Percentiles rank a stretch among this genome's conserved stretches.
Evolutionary conservation across 1,140 invertebrate genomes (phyloP).

Genomic region (Cephus cinctus): DNA sequence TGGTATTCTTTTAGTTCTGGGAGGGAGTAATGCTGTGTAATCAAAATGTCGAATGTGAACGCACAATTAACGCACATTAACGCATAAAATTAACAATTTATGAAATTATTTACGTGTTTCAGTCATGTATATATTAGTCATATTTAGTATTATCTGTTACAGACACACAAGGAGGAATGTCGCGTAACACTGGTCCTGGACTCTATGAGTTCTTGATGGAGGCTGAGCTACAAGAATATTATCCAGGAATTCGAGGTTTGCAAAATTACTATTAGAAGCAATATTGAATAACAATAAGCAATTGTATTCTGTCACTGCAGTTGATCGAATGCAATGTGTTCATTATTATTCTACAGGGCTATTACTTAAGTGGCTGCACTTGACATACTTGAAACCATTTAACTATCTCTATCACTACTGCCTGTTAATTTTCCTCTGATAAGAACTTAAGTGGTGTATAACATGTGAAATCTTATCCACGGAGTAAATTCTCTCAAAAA

Average conservation of each 20-base stretch:
- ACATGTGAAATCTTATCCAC: no score
- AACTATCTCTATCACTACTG: no score
- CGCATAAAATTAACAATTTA: neutral
- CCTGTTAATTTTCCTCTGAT: no score
- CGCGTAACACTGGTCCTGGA: conserved; percentile 63
- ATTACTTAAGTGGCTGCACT: no score
- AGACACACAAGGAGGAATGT: conserved; percentile 51
- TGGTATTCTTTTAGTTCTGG: neutral
- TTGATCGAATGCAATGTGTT: no score
- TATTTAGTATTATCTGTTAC: conserved; percentile 13
- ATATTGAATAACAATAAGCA: no score
- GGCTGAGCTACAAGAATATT: conserved; percentile 88
- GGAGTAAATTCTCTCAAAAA: no score
- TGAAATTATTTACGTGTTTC: conserved; percentile 7
- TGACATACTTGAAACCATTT: no score
- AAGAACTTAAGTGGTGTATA: no score
- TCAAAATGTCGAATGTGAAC: conserved; percentile 5
- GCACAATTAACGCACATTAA: conserved; percentile 2
- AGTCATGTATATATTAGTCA: neutral
- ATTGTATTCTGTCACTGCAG: no score
- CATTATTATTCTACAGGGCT: no score
- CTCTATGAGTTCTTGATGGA: conserved; percentile 89
- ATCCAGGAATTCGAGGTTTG: conserved; percentile 67
- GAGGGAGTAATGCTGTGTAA: neutral
- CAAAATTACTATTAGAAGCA: conserved; percentile 36